Conservation (phyloP, 2,113 vertebrate genomes). For the Junco hyemalis region DNA sequence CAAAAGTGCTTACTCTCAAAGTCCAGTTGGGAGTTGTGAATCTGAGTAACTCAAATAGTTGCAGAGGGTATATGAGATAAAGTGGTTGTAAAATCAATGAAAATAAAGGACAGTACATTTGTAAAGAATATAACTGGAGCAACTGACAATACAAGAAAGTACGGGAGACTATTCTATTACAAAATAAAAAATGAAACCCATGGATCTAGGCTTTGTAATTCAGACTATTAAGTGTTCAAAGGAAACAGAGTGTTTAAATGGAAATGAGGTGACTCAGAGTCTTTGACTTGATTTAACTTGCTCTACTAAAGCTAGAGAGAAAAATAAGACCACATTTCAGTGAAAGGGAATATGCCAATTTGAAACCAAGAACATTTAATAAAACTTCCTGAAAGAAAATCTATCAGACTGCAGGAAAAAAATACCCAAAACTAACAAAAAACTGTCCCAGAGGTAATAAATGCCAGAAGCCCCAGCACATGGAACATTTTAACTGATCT, state of each 20-base stretch:
- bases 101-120: conserved; percentile 29
- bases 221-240: conserved; percentile 45
- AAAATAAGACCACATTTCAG: conserved; percentile 39
- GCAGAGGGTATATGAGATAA: not conserved
- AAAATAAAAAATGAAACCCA: conserved; percentile 37
- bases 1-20: conserved; percentile 7
- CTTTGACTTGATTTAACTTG: conserved; percentile 49
- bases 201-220: conserved; percentile 38
- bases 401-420: not conserved
- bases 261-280: conserved; percentile 33
- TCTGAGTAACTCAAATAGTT: conserved; percentile 26
- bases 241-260: conserved; percentile 43
- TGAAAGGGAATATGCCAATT: conserved; percentile 36
- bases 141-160: conserved; percentile 13
- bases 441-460: conserved; percentile 5
- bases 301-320: not conserved
- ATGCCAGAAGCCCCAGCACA: not conserved
- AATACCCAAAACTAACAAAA: not conserved
- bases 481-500: conserved; percentile 12
- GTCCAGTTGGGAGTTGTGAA: conserved; percentile 4
- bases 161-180: conserved; percentile 11
- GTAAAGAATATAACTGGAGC: conserved; percentile 6
- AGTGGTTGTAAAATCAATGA: conserved; percentile 38
- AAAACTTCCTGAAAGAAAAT: conserved; percentile 49
- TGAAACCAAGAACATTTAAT: conserved; percentile 41